Evolutionary conservation across 2,888 invertebrate genomes (phyloP).

Genomic region (Mythimna albipuncta): DNA sequence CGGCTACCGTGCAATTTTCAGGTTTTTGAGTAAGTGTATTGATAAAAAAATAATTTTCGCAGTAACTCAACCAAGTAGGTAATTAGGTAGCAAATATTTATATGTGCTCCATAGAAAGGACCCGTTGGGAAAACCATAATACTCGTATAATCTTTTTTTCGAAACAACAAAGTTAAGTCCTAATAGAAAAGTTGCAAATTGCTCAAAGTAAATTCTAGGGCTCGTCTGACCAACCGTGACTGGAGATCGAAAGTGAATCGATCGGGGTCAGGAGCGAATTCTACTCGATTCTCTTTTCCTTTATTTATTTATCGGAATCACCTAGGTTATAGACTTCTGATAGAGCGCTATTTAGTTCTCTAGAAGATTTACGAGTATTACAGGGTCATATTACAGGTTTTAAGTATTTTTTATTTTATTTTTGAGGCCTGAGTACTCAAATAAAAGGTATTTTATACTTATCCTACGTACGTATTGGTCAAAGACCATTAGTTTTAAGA

Average conservation of each 20-base stretch:
- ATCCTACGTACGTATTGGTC: background rate
- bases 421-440: background rate
- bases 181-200: conserved; percentile 5
- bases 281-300: conserved; percentile 9
- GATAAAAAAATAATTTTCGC: no score
- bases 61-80: no score
- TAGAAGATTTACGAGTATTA: background rate
- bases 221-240: conserved; percentile 18
- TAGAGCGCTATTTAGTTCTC: background rate
- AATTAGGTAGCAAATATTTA: no score
- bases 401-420: background rate
- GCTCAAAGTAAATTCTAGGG: conserved; percentile 15
- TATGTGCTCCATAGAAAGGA: no score
- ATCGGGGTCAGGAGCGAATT: conserved; percentile 25
- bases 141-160: background rate
- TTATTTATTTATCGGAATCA: conserved; percentile 30
- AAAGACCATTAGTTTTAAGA: no score
- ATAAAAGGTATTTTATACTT: background rate
- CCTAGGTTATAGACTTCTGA: conserved; percentile 8
- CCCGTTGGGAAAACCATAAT: background rate
- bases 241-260: conserved; percentile 41
- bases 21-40: no score
- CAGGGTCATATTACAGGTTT: background rate
- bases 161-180: background rate
- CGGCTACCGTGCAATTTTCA: no score